These are phyloP conservation scores for Zelleria hepariella DNA, from an alignment of 2,888 invertebrate species.

Conservation along the genomic window DNA sequence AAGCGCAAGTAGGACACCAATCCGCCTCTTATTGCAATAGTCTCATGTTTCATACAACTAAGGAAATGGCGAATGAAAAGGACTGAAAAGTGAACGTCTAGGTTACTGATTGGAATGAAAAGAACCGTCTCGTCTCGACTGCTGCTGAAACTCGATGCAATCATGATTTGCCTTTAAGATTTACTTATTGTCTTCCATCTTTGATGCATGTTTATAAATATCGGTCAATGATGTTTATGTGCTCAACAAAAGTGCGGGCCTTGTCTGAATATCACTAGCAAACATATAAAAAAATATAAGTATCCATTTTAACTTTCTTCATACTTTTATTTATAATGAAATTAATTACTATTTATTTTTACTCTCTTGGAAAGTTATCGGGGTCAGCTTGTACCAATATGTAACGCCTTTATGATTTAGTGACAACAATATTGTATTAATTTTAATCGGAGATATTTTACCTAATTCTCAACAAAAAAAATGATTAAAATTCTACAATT, in stretches of 20 bases:
- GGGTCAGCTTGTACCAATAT: too few relatives aligned
- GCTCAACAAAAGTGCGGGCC: neutral
- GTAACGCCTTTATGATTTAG: too few relatives aligned
- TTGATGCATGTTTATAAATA: neutral
- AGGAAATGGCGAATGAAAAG: neutral
- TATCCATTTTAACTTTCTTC: too few relatives aligned
- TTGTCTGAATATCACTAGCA: too few relatives aligned
- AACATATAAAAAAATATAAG: too few relatives aligned
- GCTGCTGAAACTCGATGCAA: neutral
- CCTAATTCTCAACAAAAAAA: too few relatives aligned
- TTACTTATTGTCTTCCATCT: conserved; percentile 24
- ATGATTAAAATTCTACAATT: too few relatives aligned
- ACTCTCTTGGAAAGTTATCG: too few relatives aligned
- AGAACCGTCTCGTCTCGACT: neutral
- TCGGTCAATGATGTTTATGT: neutral
- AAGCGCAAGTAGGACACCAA: neutral
- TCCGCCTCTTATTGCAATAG: neutral
- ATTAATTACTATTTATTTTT: too few relatives aligned
- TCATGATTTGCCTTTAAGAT: neutral
- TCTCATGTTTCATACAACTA: neutral
- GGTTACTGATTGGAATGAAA: neutral
- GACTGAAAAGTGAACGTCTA: neutral
- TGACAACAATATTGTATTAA: too few relatives aligned
- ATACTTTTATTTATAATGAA: conserved; percentile 20
- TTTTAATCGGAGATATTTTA: too few relatives aligned